Conservation (phyloP, 2,797 vertebrate genomes). For the Coracias cyanogaster region DNA sequence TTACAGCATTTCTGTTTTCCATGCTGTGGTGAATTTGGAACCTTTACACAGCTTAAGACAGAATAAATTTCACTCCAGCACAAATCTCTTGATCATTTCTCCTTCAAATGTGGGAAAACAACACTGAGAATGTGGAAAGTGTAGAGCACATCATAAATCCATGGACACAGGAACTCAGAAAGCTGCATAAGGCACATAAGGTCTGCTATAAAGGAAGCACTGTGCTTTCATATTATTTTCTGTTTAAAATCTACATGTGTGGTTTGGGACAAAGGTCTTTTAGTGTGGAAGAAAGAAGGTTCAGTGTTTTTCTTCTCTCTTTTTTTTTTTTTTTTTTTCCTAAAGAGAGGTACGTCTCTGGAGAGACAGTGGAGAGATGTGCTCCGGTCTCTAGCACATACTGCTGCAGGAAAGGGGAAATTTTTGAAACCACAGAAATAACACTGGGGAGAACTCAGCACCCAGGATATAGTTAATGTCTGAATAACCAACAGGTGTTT, state of each 20-base stretch:
- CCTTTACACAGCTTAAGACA: conserved; percentile 79
- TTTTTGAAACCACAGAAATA: conserved; percentile 7
- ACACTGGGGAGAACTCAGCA: background rate
- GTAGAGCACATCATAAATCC: conserved; percentile 84
- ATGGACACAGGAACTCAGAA: conserved; percentile 80
- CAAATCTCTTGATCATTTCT: conserved; percentile 84
- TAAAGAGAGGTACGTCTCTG: conserved; percentile 60
- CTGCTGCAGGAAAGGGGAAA: conserved; percentile 34
- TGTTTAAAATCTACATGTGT: conserved; percentile 84
- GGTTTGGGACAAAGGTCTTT: conserved; percentile 84
- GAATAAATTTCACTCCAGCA: conserved; percentile 82
- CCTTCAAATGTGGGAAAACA: conserved; percentile 82
- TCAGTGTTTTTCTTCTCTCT: conserved; percentile 73
- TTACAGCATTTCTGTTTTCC: conserved; percentile 82
- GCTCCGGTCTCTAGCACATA: background rate
- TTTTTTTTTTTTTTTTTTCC: background rate
- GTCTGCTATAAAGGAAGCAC: conserved; percentile 80
- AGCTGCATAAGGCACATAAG: conserved; percentile 79
- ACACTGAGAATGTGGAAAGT: conserved; percentile 80
- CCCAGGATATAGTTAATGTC: background rate
- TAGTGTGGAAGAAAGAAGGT: conserved; percentile 80
- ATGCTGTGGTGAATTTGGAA: conserved; percentile 82
- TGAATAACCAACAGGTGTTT: conserved; percentile 59
- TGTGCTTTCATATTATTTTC: conserved; percentile 84
- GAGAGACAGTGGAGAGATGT: conserved; percentile 72